A percentile compares a stretch with the other conserved stretches of the same genome.
Evolutionary conservation across 2,888 invertebrate genomes (phyloP).

Genomic region (Apantesis nais): DNA sequence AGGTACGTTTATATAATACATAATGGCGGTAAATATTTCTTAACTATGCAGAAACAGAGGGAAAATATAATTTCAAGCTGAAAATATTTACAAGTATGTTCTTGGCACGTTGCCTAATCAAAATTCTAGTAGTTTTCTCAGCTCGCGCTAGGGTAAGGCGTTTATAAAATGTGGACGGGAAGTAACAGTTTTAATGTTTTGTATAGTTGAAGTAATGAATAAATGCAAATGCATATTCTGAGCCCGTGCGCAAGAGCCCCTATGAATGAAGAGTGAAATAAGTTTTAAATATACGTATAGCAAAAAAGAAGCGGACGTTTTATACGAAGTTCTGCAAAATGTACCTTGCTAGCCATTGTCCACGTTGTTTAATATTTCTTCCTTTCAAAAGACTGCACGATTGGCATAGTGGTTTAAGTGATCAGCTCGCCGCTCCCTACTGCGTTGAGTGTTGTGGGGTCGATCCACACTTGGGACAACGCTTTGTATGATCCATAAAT

Average conservation of each 20-base stretch:
- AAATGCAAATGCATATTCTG: not conserved
- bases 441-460: no score
- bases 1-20: not conserved
- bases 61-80: slow-evolving; percentile 23
- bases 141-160: slow-evolving; percentile 4
- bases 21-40: slow-evolving; percentile 10
- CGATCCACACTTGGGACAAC: no score
- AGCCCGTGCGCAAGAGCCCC: not conserved
- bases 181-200: slow-evolving; percentile 11
- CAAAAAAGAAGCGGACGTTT: not conserved
- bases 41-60: slow-evolving; percentile 14
- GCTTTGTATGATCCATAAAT: no score
- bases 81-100: slow-evolving; percentile 37
- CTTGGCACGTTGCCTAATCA: slow-evolving; percentile 45
- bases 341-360: no score
- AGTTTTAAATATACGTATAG: not conserved
- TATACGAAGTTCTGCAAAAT: not conserved
- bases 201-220: slow-evolving; percentile 10
- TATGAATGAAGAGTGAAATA: not conserved
- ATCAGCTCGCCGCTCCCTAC: no score
- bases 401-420: no score
- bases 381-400: no score
- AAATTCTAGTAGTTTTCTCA: slow-evolving; percentile 32
- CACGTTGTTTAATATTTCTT: no score
- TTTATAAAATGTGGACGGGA: slow-evolving; percentile 12